These are phyloP conservation scores for Streptopelia turtur DNA, from an alignment of 2,797 vertebrate genomes.

Conservation along the genomic window DNA sequence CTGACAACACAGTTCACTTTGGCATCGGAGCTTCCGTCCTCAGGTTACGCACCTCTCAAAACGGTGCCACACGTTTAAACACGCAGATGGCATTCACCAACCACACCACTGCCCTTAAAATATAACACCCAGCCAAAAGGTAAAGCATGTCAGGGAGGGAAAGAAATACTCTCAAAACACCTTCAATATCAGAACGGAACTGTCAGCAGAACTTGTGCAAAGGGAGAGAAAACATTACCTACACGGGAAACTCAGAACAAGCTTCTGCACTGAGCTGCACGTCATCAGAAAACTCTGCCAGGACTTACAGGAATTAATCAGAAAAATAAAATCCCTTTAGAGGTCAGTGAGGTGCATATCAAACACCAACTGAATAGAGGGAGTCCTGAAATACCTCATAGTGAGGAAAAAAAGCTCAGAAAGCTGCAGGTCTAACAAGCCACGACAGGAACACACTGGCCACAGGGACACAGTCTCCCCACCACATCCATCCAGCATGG, in stretches of 20 bases:
- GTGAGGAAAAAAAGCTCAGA: neutral
- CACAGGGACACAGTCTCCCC: neutral
- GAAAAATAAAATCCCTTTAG: neutral
- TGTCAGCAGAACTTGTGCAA: neutral
- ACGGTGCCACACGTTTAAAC: fast-evolving
- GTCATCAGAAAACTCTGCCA: neutral
- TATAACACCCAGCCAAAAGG: fast-evolving
- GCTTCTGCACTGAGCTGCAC: neutral
- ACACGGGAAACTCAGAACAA: neutral
- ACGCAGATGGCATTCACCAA: neutral
- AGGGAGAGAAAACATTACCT: neutral
- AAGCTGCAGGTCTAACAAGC: neutral
- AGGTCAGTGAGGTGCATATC: neutral
- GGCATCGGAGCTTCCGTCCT: neutral
- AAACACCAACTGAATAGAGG: neutral
- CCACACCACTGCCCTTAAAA: neutral
- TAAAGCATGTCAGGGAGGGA: neutral
- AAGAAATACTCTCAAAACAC: neutral
- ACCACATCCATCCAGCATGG: neutral
- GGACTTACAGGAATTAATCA: neutral
- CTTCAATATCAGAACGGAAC: neutral
- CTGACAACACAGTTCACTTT: fast-evolving
- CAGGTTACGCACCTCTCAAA: neutral
- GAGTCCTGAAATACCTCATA: neutral
- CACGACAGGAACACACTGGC: neutral